A percentile compares a stretch with the other conserved stretches of the same genome.
Evolutionary conservation across 2,888 invertebrate species (phyloP).

Genomic region (Lepas anatifera): DNA sequence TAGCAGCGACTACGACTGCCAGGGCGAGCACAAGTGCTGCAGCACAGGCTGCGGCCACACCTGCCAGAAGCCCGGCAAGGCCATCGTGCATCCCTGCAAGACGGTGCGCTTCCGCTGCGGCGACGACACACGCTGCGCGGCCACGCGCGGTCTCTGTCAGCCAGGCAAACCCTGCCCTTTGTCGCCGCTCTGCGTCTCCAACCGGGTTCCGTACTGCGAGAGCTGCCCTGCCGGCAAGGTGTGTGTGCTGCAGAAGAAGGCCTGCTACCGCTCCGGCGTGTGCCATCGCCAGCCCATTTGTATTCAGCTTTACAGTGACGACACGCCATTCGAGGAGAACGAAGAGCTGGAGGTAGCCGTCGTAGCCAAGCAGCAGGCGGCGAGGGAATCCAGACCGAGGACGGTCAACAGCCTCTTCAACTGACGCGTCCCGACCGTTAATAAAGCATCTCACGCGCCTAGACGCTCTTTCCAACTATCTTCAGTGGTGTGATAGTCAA

Average conservation of each 20-base stretch:
- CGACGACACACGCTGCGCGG: constrained; percentile 3
- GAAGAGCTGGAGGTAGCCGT: background rate
- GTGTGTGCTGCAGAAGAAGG: constrained; percentile 4
- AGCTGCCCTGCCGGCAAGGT: constrained; percentile 5
- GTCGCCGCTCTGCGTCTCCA: constrained; percentile 1
- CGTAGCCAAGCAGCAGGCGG: background rate
- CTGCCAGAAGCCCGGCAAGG: background rate
- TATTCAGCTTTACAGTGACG: background rate
- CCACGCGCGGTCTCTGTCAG: background rate
- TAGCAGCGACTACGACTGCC: constrained; percentile 3
- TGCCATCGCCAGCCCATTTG: constrained; percentile 1
- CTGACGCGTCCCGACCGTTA: too few relatives aligned
- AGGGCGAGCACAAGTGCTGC: background rate
- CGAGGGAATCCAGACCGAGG: background rate
- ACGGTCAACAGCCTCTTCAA: too few relatives aligned
- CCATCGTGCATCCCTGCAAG: background rate
- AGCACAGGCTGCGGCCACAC: constrained; percentile 10
- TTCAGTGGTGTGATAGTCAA: too few relatives aligned
- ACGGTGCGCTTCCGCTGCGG: constrained; percentile 10
- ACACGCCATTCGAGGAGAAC: constrained; percentile 4
- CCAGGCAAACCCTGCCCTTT: constrained; percentile 1
- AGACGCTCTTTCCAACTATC: too few relatives aligned
- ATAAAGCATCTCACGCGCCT: too few relatives aligned
- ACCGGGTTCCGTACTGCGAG: background rate
- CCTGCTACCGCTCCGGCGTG: background rate